Conservation (phyloP, 2,888 invertebrate genomes). For the Rhodophaea formosa region DNA sequence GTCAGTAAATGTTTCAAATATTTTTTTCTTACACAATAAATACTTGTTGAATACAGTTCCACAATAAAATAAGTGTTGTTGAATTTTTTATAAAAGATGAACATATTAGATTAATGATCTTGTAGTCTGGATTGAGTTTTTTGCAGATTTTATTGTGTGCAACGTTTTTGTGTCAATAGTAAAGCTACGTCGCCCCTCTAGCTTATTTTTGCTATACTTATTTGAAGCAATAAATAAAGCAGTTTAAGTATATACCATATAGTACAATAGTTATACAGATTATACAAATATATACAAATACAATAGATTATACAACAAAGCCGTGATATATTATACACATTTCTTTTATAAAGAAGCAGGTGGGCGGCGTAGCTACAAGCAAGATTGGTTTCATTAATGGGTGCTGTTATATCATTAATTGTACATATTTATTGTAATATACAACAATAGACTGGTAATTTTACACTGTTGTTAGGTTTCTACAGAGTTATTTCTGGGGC, state of each 20-base stretch:
- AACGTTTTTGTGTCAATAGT: slow-evolving; percentile 44
- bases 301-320: slow-evolving; percentile 69
- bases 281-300: slow-evolving; percentile 60
- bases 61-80: slow-evolving; percentile 79
- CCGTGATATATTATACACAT: slow-evolving; percentile 65
- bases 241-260: slow-evolving; percentile 62
- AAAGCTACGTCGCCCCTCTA: slow-evolving; percentile 57
- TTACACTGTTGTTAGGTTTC: slow-evolving; percentile 79
- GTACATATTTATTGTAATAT: slow-evolving; percentile 80
- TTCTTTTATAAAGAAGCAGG: slow-evolving; percentile 56
- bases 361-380: slow-evolving; percentile 55
- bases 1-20: slow-evolving; percentile 49
- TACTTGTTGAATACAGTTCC: slow-evolving; percentile 77
- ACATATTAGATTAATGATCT: slow-evolving; percentile 79
- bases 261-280: slow-evolving; percentile 64
- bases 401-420: slow-evolving; percentile 78
- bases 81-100: slow-evolving; percentile 78
- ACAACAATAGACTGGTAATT: slow-evolving; percentile 79
- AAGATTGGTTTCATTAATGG: slow-evolving; percentile 70
- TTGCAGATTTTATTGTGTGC: slow-evolving; percentile 75
- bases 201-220: slow-evolving; percentile 77
- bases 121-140: slow-evolving; percentile 80
- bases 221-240: slow-evolving; percentile 60
- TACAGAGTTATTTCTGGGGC: slow-evolving; percentile 70
- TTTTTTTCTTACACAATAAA: slow-evolving; percentile 74